phyloP scores from a whole-genome alignment of 37 sponge, comb jelly and placozoan species.

The Ianthella basta region DNA sequence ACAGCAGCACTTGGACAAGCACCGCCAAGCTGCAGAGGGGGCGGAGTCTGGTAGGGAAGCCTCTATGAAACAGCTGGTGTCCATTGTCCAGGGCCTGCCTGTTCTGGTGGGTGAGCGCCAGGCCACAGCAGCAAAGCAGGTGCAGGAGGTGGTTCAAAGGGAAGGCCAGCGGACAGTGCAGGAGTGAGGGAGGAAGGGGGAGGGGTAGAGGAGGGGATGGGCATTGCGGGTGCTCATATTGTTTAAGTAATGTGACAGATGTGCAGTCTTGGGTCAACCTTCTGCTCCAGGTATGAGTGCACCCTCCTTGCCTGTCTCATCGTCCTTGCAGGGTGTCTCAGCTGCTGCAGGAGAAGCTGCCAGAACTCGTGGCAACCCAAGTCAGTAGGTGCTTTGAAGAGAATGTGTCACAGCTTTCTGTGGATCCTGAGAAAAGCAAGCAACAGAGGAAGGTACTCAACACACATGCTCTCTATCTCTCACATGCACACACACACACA shows the following conservation, averaged over 20 bases:
- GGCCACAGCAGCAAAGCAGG: conserved; percentile 26
- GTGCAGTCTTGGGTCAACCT: not conserved
- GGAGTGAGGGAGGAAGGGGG: not conserved
- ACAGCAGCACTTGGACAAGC: conserved; percentile 48
- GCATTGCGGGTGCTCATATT: not conserved
- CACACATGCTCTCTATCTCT: too few species aligned
- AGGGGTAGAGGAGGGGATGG: not conserved
- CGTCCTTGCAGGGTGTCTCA: not conserved
- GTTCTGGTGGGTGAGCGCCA: conserved; percentile 42
- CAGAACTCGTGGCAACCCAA: not conserved
- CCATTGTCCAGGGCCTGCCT: conserved; percentile 40
- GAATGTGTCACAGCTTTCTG: not conserved
- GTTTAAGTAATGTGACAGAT: not conserved
- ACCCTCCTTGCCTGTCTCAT: too few species aligned
- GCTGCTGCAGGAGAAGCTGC: not conserved
- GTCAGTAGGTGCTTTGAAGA: conserved; percentile 18
- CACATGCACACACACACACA: too few species aligned
- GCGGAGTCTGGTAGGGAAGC: conserved; percentile 22
- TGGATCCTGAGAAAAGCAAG: not conserved
- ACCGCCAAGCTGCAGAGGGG: conserved; percentile 28
- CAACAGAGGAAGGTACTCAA: not conserved
- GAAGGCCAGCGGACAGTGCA: not conserved
- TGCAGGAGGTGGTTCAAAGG: conserved; percentile 28
- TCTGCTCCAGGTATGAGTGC: not conserved
- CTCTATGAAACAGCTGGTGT: conserved; percentile 38